Base-by-base conservation (phyloP, 1,140 invertebrate species). In the Drosophila busckii region DNA sequence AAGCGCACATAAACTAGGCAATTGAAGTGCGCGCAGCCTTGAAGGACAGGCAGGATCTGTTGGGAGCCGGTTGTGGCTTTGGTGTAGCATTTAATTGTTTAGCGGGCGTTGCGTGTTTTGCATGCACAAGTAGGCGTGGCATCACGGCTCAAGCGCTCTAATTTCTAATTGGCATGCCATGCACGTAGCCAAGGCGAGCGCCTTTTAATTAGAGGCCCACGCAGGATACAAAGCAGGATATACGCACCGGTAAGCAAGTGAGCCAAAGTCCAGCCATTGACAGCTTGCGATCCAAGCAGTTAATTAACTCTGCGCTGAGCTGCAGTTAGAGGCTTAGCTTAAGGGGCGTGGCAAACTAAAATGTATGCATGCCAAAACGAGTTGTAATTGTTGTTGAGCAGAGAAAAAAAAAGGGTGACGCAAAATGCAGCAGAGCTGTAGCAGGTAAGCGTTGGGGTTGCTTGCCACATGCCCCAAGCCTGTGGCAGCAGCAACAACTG, bases 191-290 rank as follows among this genome's bases (percentile, higher is more conserved):
- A 20, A 12, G n/a, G 70, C 54, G 54, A 61, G 60, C 66, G 66
- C 50, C 71, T 76, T 76, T 76, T 76, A 76, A 76, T 76, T 76
- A 76, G 71, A 60, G 54, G 60, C 42, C 46, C 23, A 34, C 63
- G 40, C 42, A 25, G 25, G 34, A 26, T 32, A 41, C 35, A 26
- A 45, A 32, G 38, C 42, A 61, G 41, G 59, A 40, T 50, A 65
- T 65, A 60, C 49, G 65, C 61, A 64, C 60, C 55, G 44, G n/a
- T n/a, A n/a, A n/a, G n/a, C n/a, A n/a, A n/a, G n/a, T n/a, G n/a
- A n/a, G n/a, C n/a, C n/a, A n/a, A n/a, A n/a, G n/a, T n/a, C n/a
- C n/a, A n/a, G 44, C 23, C 48, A 41, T 25, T 25, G 37, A 1
- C 53, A n/a, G 46, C 9, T 34, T 38, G 26, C 41, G 32, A 41